Evolutionary conservation across 2,888 invertebrate species (phyloP).

Genomic region (Poecilobothrus nobilitatus): DNA sequence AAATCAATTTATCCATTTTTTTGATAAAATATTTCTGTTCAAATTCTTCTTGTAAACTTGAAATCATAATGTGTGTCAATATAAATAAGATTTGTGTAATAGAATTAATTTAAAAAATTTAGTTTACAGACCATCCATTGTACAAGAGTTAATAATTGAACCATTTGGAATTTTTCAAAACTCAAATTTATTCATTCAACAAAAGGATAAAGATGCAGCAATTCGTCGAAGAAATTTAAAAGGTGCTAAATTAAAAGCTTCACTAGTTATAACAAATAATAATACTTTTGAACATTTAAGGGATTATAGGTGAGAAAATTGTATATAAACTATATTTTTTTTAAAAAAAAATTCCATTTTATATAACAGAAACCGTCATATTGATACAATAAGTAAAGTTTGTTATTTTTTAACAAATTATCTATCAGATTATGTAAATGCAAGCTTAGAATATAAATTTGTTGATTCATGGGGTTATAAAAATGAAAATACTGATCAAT

Average conservation of each 20-base stretch:
- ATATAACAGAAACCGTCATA: conserved; percentile 39
- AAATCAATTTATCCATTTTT: too few species aligned
- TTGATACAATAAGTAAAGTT: conserved; percentile 57
- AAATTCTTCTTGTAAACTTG: too few species aligned
- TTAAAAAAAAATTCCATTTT: neutral
- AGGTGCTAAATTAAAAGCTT: conserved; percentile 46
- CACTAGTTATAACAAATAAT: conserved; percentile 53
- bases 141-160: conserved; percentile 21
- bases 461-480: conserved; percentile 55
- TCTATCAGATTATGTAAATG: conserved; percentile 51
- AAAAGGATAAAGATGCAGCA: conserved; percentile 16
- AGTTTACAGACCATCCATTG: conserved; percentile 25
- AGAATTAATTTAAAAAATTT: too few species aligned
- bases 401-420: conserved; percentile 53
- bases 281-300: conserved; percentile 52
- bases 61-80: too few species aligned
- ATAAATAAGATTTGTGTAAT: neutral
- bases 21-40: too few species aligned
- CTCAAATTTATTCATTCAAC: conserved; percentile 18
- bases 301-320: conserved; percentile 49
- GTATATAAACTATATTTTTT: too few species aligned
- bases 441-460: conserved; percentile 47
- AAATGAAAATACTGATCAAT: conserved; percentile 46
- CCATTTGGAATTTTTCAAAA: conserved; percentile 23
- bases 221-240: conserved; percentile 45